phyloP scores from a whole-genome alignment of 2,797 vertebrate genomes.

The Paramormyrops hopkinsi region DNA sequence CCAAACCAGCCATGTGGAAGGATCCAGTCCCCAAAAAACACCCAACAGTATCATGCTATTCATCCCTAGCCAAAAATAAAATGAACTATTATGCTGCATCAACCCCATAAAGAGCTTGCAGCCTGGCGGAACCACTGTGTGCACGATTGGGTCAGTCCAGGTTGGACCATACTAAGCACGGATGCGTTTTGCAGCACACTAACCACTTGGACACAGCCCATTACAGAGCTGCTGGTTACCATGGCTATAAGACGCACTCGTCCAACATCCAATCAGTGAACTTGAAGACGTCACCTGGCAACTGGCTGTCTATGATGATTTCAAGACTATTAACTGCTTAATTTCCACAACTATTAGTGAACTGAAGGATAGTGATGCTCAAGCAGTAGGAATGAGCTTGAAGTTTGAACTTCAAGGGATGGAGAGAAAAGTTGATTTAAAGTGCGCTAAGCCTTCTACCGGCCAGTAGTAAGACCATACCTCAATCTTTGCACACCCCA shows the following conservation, averaged over 20 bases:
- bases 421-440: not conserved
- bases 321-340: not conserved
- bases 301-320: not conserved
- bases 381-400: not conserved
- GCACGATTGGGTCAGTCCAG: not conserved
- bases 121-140: conserved; percentile 10
- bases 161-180: not conserved
- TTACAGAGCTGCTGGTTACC: not conserved
- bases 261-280: not conserved
- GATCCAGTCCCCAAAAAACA: not conserved
- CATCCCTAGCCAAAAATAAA: not conserved
- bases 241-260: not conserved
- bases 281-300: conserved; percentile 4
- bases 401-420: not conserved
- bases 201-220: not conserved
- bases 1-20: not conserved
- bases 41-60: not conserved
- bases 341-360: not conserved
- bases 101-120: not conserved
- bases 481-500: conserved; percentile 17
- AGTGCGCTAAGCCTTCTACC: not conserved
- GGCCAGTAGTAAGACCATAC: conserved; percentile 15
- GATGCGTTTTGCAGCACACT: not conserved
- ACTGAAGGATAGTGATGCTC: not conserved
- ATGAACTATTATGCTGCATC: not conserved